These are phyloP conservation scores for Ceyx margarethae DNA, from an alignment of 2,113 vertebrate genomes.

Conservation along the genomic window DNA sequence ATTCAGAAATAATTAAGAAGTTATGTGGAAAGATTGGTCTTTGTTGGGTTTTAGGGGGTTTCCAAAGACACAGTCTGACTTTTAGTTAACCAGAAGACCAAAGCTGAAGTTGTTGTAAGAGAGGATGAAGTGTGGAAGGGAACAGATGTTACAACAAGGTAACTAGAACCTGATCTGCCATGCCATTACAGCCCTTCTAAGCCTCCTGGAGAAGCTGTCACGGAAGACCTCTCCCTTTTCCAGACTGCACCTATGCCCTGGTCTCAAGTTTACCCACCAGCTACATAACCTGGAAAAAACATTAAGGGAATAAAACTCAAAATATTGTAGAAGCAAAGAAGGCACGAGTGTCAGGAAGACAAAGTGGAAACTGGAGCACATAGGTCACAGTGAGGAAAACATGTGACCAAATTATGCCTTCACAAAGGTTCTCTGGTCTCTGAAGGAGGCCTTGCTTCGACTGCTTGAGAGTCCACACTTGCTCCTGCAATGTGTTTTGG, in stretches of 20 bases:
- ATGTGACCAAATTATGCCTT: neutral
- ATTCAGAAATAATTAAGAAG: slow-evolving; percentile 53
- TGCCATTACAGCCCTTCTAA: neutral
- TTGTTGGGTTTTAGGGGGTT: neutral
- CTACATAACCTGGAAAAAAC: neutral
- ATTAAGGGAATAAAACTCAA: neutral
- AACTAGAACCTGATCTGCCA: neutral
- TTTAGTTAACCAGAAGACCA: neutral
- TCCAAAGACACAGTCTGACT: slow-evolving; percentile 4
- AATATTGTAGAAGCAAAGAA: neutral
- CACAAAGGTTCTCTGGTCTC: neutral
- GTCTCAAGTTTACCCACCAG: neutral
- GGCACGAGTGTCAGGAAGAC: neutral
- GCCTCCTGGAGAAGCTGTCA: neutral
- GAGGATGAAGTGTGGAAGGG: neutral
- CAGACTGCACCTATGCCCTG: neutral
- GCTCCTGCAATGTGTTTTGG: neutral
- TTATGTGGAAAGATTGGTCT: neutral
- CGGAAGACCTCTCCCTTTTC: neutral
- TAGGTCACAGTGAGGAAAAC: accelerated
- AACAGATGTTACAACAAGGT: neutral
- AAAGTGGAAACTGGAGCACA: accelerated
- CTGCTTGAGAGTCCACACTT: neutral
- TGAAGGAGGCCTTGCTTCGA: neutral
- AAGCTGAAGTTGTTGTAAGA: neutral